A percentile compares a stretch with the other conserved stretches of the same genome.
Evolutionary conservation across 1,140 invertebrate genomes (phyloP).

Genomic region (Kradibia gibbosae): DNA sequence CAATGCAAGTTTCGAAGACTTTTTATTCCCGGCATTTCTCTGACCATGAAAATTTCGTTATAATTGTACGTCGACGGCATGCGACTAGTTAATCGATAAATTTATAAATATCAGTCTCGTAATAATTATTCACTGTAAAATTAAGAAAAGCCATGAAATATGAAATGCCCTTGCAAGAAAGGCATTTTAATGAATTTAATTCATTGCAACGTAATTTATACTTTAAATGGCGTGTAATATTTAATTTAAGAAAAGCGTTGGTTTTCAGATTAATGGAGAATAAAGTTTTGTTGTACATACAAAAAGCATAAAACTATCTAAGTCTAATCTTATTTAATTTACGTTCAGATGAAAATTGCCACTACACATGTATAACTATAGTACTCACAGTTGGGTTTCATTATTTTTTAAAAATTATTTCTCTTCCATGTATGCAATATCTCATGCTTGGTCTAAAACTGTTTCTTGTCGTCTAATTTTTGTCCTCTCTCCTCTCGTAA

Average conservation of each 20-base stretch:
- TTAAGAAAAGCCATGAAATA: not conserved
- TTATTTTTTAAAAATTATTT: not conserved
- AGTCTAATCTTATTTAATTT: conserved; percentile 16
- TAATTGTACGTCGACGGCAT: not conserved
- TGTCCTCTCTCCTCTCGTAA: conserved; percentile 3
- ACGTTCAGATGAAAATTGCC: conserved; percentile 33
- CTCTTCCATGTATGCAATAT: not conserved
- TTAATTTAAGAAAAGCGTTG: too few relatives aligned
- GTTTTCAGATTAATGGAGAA: too few relatives aligned
- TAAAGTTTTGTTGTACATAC: conserved; percentile 37
- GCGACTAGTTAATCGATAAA: not conserved
- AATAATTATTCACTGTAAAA: not conserved
- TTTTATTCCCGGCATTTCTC: conserved; percentile 29
- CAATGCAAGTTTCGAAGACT: conserved; percentile 14
- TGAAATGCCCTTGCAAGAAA: too few relatives aligned
- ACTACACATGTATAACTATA: conserved; percentile 41
- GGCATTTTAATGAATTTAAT: too few relatives aligned
- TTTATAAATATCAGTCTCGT: not conserved
- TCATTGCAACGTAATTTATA: too few relatives aligned
- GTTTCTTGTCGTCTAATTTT: conserved; percentile 11
- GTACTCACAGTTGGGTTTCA: conserved; percentile 11
- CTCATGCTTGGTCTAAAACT: too few relatives aligned
- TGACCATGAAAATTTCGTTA: not conserved
- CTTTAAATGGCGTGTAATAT: too few relatives aligned
- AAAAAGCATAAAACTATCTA: conserved; percentile 43